Conservation (phyloP, 2,888 invertebrate genomes). For the Entomobrya proxima region DNA sequence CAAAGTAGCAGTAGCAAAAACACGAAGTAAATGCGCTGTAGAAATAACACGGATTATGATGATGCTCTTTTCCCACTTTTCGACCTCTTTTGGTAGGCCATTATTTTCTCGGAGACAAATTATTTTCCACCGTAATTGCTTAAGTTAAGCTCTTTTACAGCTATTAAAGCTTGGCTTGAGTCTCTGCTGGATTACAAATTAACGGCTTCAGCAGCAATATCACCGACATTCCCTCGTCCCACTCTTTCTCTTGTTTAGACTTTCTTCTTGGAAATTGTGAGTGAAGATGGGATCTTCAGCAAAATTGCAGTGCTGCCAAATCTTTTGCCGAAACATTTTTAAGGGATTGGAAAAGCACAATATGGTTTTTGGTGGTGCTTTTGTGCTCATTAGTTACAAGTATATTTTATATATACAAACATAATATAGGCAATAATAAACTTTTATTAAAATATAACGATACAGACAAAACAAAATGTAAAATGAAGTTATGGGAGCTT, state of each 20-base stretch:
- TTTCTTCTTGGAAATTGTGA: background rate
- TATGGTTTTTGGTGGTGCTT: background rate
- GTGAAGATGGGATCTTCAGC: background rate
- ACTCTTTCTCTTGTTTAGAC: background rate
- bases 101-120: slow-evolving; percentile 56
- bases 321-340: background rate
- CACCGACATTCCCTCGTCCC: background rate
- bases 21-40: background rate
- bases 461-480: too few relatives aligned
- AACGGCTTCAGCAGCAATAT: slow-evolving; percentile 29
- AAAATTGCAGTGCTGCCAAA: background rate
- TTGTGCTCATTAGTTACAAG: background rate
- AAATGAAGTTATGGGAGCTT: too few relatives aligned
- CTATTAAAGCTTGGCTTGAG: slow-evolving; percentile 43
- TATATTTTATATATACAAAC: background rate
- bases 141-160: slow-evolving; percentile 64
- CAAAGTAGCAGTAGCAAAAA: background rate
- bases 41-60: background rate
- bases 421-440: too few relatives aligned
- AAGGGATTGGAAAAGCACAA: background rate
- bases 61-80: slow-evolving; percentile 26
- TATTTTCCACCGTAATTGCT: slow-evolving; percentile 61
- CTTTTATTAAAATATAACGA: too few relatives aligned
- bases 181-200: slow-evolving; percentile 59
- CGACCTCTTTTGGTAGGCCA: slow-evolving; percentile 29